A percentile compares a stretch with the other conserved stretches of the same genome.
Conservation (phyloP, 2,888 invertebrate genomes). For the Protophormia terraenovae region DNA sequence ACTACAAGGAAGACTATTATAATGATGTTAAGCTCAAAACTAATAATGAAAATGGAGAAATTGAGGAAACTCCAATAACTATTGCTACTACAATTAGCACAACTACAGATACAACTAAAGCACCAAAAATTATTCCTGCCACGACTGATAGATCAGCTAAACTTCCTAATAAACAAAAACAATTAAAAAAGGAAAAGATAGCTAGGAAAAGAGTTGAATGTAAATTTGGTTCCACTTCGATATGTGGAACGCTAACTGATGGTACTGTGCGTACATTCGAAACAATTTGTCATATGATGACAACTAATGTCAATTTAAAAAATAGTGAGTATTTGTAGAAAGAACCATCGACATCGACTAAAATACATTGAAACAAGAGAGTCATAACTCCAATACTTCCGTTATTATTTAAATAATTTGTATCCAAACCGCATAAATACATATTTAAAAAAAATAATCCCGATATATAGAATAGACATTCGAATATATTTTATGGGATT, state of each 20-base stretch:
- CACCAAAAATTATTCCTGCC: not conserved
- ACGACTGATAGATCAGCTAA: not conserved
- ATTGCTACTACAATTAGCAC: not conserved
- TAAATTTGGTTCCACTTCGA: slow-evolving; percentile 71
- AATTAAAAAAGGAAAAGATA: not conserved
- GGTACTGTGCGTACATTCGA: slow-evolving; percentile 70
- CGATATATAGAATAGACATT: no score
- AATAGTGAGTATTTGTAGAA: slow-evolving; percentile 67
- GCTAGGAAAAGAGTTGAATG: slow-evolving; percentile 57
- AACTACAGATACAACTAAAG: not conserved
- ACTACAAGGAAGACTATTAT: not conserved
- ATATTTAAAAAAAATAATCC: no score
- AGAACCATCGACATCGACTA: no score
- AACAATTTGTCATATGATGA: slow-evolving; percentile 73
- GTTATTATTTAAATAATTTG: no score
- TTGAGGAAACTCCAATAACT: not conserved
- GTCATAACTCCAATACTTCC: no score
- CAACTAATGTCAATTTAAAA: slow-evolving; percentile 56
- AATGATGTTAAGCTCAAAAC: not conserved
- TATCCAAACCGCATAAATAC: no score
- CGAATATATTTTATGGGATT: no score
- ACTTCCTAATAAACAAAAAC: not conserved
- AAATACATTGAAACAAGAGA: no score
- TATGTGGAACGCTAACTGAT: slow-evolving; percentile 72
- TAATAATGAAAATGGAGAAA: not conserved